Base-by-base conservation (phyloP, 2,113 vertebrate species). In the Podarcis cretensis region DNA sequence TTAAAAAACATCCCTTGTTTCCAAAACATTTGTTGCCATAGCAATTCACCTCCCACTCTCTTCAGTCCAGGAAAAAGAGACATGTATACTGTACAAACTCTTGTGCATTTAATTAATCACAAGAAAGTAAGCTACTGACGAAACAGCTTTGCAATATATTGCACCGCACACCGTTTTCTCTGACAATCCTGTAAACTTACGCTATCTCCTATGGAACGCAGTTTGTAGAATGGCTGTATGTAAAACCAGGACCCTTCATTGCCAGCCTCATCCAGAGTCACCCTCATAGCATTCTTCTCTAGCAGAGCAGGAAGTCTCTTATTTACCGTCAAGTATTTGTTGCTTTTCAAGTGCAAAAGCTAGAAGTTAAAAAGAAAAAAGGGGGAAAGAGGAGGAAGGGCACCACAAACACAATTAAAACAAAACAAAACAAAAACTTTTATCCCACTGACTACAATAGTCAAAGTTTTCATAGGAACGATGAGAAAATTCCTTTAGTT, bases 171-270 rank as follows among this genome's bases (percentile, higher is more conserved):
- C 54, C 25, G 32, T 77, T 81, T 73, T n/a, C 30, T 43, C n/a
- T 76, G 59, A 69, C 0, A 0, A 1, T 20, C 21, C 23, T 16
- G 0, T 7, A 43, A 89, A 98, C 97, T 98, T 94, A 99, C 99
- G 4, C 99, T 99, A 96, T 99, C 99, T 75, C 99, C 99, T 25
- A 99, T 98, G 94, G 99, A 99, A 12, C 99, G 97, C 48, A 99
- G 97, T 78, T 99, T 99, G 97, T 99, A 99, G 96, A 99, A 99
- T 0, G 99, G 99, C 87, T 99, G 99, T 76, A 99, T 99, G 96
- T 99, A 99, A 95, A 99, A 99, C 99, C 99, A 99, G 96, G 99
- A 99, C 1, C 99, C 99, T 89, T 99, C 99, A 1, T 99, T 99
- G 54, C 99, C 99, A 4, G 99, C 98, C 7, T 98, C 99, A 32